Conservation (phyloP, 1,140 invertebrate species). For the Macrocentrus cingulum region DNA sequence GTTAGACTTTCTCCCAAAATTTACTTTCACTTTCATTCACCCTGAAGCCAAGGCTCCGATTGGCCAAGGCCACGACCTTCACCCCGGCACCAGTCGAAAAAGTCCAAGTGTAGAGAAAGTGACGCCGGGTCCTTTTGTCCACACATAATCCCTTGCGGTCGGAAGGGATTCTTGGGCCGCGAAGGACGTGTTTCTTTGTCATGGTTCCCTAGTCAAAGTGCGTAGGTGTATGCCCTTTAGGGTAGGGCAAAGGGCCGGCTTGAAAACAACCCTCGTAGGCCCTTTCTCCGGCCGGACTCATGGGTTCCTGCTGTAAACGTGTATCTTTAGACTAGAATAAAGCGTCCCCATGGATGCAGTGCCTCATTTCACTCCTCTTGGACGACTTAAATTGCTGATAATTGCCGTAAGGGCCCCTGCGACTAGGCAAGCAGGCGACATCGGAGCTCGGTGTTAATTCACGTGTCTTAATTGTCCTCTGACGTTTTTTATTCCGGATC, state of each 20-base stretch:
- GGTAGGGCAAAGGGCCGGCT: constrained; percentile 34
- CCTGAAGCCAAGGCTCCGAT: background rate
- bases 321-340: constrained; percentile 47
- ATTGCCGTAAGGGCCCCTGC: no score
- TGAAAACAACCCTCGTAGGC: background rate
- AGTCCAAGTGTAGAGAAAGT: no score
- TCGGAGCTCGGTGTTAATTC: no score
- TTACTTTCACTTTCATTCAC: constrained; percentile 42
- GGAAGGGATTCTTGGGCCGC: constrained; percentile 41
- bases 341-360: background rate
- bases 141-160: no score
- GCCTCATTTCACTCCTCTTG: background rate
- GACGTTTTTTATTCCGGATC: no score
- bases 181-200: constrained; percentile 42
- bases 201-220: constrained; percentile 58
- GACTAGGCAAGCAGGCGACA: no score
- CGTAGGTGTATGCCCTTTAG: constrained; percentile 59
- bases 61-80: constrained; percentile 38
- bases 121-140: no score
- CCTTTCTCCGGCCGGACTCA: constrained; percentile 25
- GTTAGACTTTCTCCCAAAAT: constrained; percentile 38
- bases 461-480: no score
- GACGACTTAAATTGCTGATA: no score
- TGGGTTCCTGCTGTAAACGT: constrained; percentile 48
- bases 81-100: no score